Evolutionary conservation across 2,113 vertebrate genomes (phyloP).

Genomic region (Elanus axillaris): DNA sequence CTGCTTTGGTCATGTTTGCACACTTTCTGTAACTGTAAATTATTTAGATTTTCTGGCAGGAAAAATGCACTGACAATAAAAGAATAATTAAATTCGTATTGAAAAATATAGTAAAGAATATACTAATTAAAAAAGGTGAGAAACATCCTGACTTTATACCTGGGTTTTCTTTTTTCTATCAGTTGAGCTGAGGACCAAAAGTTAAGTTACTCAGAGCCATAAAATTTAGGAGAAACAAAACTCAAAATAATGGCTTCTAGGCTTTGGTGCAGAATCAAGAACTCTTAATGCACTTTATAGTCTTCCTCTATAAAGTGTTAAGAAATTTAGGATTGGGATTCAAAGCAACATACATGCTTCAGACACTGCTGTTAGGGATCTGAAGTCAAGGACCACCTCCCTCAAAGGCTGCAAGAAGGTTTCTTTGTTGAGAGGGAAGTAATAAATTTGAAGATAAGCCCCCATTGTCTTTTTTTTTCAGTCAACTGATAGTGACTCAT

Average conservation of each 20-base stretch:
- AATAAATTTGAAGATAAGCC: not conserved
- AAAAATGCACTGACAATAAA: not conserved
- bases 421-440: not conserved
- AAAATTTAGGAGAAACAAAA: not conserved
- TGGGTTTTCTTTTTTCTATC: not conserved
- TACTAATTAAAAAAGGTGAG: not conserved
- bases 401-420: not conserved
- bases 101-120: not conserved
- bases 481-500: not conserved
- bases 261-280: not conserved
- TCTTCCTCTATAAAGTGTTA: not conserved
- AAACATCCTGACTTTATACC: not conserved
- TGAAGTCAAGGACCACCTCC: not conserved
- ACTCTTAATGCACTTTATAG: not conserved
- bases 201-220: not conserved
- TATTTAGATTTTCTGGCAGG: not conserved
- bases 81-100: not conserved
- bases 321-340: not conserved
- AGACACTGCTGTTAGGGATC: not conserved
- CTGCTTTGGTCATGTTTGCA: not conserved
- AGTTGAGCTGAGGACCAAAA: not conserved
- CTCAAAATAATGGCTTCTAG: not conserved
- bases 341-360: not conserved
- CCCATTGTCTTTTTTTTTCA: not conserved
- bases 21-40: not conserved